A percentile compares a stretch with the other conserved stretches of the same genome.
Conservation (phyloP, 2,888 invertebrate genomes). For the Orchestes rusci region DNA sequence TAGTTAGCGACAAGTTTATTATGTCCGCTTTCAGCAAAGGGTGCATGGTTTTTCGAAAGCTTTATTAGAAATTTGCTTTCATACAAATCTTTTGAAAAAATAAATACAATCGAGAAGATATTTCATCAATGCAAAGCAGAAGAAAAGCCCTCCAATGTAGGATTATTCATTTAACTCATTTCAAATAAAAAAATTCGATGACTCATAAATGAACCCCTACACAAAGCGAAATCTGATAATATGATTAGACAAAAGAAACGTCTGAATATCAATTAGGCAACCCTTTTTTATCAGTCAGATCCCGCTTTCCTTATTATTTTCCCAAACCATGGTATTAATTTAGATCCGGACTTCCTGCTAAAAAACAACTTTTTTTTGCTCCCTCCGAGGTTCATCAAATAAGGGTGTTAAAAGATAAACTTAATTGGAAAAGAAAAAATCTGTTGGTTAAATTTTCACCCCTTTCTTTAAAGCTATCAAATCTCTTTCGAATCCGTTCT, state of each 20-base stretch:
- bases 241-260: conserved; percentile 8
- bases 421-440: conserved; percentile 17
- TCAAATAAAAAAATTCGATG: neutral
- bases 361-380: conserved; percentile 1
- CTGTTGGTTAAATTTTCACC: conserved; percentile 8
- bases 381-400: conserved; percentile 1
- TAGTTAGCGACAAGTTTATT: too few relatives aligned
- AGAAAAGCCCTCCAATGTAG: too few relatives aligned
- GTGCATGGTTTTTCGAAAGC: too few relatives aligned
- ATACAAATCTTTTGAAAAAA: too few relatives aligned
- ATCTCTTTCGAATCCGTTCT: too few relatives aligned
- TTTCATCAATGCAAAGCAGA: too few relatives aligned
- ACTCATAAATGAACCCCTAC: conserved; percentile 1
- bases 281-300: conserved; percentile 4
- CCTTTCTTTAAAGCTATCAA: too few relatives aligned
- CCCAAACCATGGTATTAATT: conserved; percentile 7
- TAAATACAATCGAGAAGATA: too few relatives aligned
- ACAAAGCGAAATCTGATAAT: conserved; percentile 7
- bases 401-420: conserved; percentile 15
- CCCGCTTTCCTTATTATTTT: conserved; percentile 2
- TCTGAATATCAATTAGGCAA: conserved; percentile 12
- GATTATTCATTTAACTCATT: too few relatives aligned
- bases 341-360: conserved; percentile 5
- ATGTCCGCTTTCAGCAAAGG: too few relatives aligned
- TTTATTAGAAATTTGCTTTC: too few relatives aligned